A percentile compares a stretch with the other conserved stretches of the same genome.
phyloP scores from a whole-genome alignment of 1,140 invertebrate species.

The Triops cancriformis region DNA sequence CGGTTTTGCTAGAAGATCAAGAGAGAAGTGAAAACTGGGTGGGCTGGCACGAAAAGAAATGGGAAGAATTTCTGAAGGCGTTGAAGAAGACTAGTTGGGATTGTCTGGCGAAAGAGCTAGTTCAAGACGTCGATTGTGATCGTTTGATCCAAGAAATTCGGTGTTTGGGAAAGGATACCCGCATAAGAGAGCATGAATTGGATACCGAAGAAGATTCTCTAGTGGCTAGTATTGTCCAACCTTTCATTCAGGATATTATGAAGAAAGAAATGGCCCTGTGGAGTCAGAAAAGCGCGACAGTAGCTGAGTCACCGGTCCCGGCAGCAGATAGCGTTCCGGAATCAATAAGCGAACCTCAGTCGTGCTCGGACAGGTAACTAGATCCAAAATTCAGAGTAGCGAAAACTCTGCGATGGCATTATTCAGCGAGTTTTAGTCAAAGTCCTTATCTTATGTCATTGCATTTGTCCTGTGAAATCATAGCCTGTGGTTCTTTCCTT shows the following conservation, averaged over 20 bases:
- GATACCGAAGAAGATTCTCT: neutral
- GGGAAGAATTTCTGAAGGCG: neutral
- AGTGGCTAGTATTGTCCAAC: neutral
- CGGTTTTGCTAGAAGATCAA: neutral
- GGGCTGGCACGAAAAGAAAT: neutral
- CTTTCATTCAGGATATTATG: slow-evolving; percentile 7
- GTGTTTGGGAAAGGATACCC: neutral
- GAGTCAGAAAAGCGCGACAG: neutral
- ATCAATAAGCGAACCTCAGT: neutral
- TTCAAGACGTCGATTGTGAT: neutral
- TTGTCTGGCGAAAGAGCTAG: neutral
- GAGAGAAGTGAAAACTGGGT: neutral
- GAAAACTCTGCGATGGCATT: no score
- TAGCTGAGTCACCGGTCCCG: neutral
- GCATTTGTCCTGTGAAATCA: no score
- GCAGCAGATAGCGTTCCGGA: neutral
- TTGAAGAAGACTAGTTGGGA: neutral
- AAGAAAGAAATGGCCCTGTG: neutral
- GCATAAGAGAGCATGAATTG: neutral
- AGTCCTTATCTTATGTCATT: no score
- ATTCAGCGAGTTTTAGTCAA: no score
- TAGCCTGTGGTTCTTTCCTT: no score
- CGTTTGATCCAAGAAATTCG: neutral
- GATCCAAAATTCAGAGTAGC: no score
- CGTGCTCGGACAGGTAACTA: no score